These are phyloP conservation scores for Gyrodactylus salaris DNA, from an alignment of 1,140 invertebrate species.

Conservation along the genomic window DNA sequence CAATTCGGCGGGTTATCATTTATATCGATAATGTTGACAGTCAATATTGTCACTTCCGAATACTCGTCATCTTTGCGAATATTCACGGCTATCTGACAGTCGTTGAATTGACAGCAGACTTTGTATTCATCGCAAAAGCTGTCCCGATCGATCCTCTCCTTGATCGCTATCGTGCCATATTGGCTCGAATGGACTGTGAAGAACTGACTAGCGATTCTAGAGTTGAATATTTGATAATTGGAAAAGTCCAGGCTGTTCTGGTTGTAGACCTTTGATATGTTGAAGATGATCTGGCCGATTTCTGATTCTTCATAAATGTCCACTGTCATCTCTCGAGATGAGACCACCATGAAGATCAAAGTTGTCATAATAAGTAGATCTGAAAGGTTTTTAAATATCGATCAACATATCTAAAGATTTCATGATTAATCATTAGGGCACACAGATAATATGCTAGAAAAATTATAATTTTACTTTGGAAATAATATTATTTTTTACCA, in stretches of 20 bases:
- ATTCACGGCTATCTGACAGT: background rate
- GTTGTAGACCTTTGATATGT: background rate
- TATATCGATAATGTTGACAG: background rate
- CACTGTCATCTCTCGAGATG: too few species aligned
- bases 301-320: background rate
- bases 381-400: too few species aligned
- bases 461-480: too few species aligned
- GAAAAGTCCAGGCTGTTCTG: background rate
- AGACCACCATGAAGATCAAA: too few species aligned
- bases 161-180: background rate
- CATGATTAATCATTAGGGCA: too few species aligned
- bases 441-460: too few species aligned
- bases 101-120: background rate
- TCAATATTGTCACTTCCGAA: background rate
- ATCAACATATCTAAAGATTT: too few species aligned
- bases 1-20: background rate
- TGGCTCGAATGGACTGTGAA: background rate
- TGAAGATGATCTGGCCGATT: background rate
- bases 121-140: background rate
- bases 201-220: background rate
- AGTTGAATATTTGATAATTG: background rate
- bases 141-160: background rate
- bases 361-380: too few species aligned
- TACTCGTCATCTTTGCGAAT: background rate
- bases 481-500: too few species aligned